phyloP scores from a whole-genome alignment of 2,797 vertebrate genomes.

The Neostethus bicornis region DNA sequence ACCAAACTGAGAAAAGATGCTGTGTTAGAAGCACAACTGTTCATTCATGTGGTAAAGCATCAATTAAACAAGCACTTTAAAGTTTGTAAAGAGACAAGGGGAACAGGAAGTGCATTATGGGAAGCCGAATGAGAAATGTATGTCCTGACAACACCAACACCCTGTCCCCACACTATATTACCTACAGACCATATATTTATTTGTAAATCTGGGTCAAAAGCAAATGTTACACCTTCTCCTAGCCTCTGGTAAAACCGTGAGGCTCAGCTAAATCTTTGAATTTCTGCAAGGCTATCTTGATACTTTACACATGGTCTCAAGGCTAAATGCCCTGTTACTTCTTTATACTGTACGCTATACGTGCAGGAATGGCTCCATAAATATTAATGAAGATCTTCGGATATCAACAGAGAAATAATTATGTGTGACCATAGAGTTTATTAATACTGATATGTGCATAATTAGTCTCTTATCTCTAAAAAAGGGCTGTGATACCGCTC shows the following conservation, averaged over 20 bases:
- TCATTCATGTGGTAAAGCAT: slow-evolving; percentile 4
- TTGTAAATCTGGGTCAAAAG: slow-evolving; percentile 78
- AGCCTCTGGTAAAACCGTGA: slow-evolving; percentile 54
- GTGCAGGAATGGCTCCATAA: slow-evolving; percentile 15
- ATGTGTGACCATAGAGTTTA: slow-evolving; percentile 20
- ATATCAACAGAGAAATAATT: slow-evolving; percentile 27
- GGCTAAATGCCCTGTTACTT: slow-evolving; percentile 31
- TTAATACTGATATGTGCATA: slow-evolving; percentile 20
- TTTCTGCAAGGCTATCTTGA: slow-evolving; percentile 52
- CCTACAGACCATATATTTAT: slow-evolving; percentile 68
- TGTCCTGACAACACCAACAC: slow-evolving; percentile 58
- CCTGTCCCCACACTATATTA: slow-evolving; percentile 54
- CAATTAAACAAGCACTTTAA: slow-evolving; percentile 14
- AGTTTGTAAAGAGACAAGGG: slow-evolving; percentile 30
- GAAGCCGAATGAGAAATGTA: slow-evolving; percentile 52
- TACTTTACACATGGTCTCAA: slow-evolving; percentile 50
- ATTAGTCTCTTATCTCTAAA: slow-evolving; percentile 31
- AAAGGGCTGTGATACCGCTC: slow-evolving; percentile 11
- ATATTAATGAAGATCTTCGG: slow-evolving; percentile 29
- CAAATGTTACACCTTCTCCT: slow-evolving; percentile 59
- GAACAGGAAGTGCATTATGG: slow-evolving; percentile 10
- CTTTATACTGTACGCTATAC: slow-evolving; percentile 22
- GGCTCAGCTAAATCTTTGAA: slow-evolving; percentile 62
- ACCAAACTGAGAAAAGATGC: slow-evolving; percentile 8
- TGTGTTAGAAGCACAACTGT: neutral